These are phyloP conservation scores for Tringa solitaria DNA, from an alignment of 2,113 vertebrate genomes.

Conservation along the genomic window DNA sequence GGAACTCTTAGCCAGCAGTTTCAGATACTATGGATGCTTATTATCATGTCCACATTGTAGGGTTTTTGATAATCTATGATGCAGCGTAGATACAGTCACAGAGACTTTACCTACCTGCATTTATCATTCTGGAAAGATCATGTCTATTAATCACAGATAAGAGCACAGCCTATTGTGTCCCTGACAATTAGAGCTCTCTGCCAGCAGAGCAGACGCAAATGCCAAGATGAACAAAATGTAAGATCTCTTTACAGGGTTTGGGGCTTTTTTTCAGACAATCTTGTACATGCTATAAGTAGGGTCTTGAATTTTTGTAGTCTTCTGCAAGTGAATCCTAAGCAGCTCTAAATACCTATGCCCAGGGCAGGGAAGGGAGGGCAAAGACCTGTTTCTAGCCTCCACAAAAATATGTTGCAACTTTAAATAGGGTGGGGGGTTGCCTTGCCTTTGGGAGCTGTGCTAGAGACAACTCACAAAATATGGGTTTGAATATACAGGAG, in stretches of 20 bases:
- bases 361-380: neutral
- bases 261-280: neutral
- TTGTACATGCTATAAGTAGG: neutral
- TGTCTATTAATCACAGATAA: slow-evolving; percentile 68
- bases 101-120: slow-evolving; percentile 60
- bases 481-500: neutral
- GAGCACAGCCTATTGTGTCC: slow-evolving; percentile 44
- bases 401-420: neutral
- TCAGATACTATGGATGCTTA: slow-evolving; percentile 30
- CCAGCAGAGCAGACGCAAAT: slow-evolving; percentile 36
- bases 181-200: slow-evolving; percentile 60
- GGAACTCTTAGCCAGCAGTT: slow-evolving; percentile 40
- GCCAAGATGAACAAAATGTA: neutral
- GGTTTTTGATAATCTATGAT: slow-evolving; percentile 56
- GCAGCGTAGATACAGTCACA: slow-evolving; percentile 58
- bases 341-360: neutral
- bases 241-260: neutral
- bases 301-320: neutral
- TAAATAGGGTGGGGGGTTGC: neutral
- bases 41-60: slow-evolving; percentile 51
- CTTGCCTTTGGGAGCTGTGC: neutral
- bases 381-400: neutral
- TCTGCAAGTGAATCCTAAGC: neutral
- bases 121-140: slow-evolving; percentile 68
- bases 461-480: neutral